phyloP scores from a whole-genome alignment of 2,113 vertebrate species.

The Xiphorhynchus elegans region DNA sequence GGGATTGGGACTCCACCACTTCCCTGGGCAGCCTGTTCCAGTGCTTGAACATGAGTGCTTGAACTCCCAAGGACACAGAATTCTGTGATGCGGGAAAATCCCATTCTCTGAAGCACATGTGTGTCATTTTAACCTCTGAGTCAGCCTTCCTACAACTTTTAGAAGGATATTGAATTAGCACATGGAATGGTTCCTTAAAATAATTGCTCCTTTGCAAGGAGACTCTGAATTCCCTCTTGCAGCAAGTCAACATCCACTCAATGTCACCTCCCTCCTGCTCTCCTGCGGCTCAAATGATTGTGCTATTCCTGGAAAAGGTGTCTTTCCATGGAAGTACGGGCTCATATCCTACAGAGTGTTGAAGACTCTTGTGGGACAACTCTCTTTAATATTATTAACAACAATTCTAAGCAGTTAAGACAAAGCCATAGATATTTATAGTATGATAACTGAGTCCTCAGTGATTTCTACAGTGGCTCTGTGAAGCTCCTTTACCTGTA shows the following conservation, averaged over 20 bases:
- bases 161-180: background rate
- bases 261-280: background rate
- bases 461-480: background rate
- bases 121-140: background rate
- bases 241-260: background rate
- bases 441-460: background rate
- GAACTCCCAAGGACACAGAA: background rate
- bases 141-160: background rate
- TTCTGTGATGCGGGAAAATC: background rate
- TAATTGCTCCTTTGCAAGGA: background rate
- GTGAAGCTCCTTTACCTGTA: background rate
- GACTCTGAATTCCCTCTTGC: background rate
- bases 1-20: background rate
- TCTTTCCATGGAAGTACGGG: background rate
- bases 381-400: background rate
- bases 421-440: background rate
- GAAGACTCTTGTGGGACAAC: background rate
- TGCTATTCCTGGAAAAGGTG: background rate
- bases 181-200: background rate
- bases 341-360: background rate
- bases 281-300: background rate
- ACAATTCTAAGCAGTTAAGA: background rate
- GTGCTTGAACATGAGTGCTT: accelerated
- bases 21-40: background rate
- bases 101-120: background rate